A percentile compares a stretch with the other conserved stretches of the same genome.
These are phyloP conservation scores for Melanotaenia maccullochi DNA, from an alignment of 2,797 vertebrate species.

Conservation along the genomic window DNA sequence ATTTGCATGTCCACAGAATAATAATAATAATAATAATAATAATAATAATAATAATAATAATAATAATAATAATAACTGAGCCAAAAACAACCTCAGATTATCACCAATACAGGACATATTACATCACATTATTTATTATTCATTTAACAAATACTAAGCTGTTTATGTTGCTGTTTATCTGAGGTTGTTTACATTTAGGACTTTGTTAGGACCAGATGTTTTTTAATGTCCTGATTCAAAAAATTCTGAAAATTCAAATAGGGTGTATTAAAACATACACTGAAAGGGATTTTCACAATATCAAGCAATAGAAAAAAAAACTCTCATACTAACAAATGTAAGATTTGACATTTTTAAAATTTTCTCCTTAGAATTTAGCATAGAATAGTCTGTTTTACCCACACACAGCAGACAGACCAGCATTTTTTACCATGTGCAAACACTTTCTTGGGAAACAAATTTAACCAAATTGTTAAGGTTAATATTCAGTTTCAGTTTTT, in stretches of 20 bases:
- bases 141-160: neutral
- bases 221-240: neutral
- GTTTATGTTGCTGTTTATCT: neutral
- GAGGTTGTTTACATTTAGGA: neutral
- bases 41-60: too few relatives aligned
- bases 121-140: neutral
- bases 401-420: neutral
- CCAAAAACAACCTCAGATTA: neutral
- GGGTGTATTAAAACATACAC: too few relatives aligned
- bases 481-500: neutral
- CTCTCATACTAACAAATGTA: too few relatives aligned
- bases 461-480: neutral
- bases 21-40: too few relatives aligned
- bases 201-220: neutral
- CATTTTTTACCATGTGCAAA: too few relatives aligned
- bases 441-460: neutral
- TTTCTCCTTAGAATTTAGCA: neutral
- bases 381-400: neutral
- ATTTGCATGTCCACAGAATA: too few relatives aligned
- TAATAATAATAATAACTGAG: neutral
- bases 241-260: too few relatives aligned
- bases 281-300: too few relatives aligned
- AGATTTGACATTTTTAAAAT: neutral
- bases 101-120: neutral
- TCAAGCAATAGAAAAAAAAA: too few relatives aligned